A percentile compares a stretch with the other conserved stretches of the same genome.
Evolutionary conservation across 1,140 invertebrate genomes (phyloP).

Genomic region (Eubasilissa regina): DNA sequence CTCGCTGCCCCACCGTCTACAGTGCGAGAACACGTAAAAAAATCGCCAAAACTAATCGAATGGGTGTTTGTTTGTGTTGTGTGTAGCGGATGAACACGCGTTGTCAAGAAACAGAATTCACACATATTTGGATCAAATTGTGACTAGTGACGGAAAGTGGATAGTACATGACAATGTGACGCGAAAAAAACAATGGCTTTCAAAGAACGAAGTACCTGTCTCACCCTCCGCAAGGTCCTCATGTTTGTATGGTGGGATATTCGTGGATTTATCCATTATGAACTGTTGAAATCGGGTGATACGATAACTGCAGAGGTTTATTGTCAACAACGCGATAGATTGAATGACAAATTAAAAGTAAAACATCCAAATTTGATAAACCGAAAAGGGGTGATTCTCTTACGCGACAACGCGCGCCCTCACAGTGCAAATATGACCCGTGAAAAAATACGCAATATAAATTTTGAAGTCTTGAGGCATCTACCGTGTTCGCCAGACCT

Average conservation of each 20-base stretch:
- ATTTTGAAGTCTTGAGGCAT: not conserved
- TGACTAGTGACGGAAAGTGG: no score
- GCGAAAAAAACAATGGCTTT: no score
- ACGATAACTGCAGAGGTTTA: not conserved
- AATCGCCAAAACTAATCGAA: no score
- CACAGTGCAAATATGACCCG: not conserved
- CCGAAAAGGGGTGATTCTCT: not conserved
- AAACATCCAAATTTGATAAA: not conserved
- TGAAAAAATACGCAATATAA: not conserved
- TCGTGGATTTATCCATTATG: not conserved
- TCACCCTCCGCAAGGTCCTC: no score
- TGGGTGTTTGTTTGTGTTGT: no score
- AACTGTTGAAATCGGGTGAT: not conserved
- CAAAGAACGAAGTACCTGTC: no score
- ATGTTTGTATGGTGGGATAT: not conserved
- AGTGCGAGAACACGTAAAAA: no score
- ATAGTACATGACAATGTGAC: no score
- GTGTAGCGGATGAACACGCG: no score
- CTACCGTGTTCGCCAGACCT: not conserved
- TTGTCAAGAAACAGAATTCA: no score
- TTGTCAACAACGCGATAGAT: not conserved
- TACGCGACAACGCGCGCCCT: not conserved
- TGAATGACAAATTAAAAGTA: not conserved
- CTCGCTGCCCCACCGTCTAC: no score
- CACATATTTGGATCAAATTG: no score